Conservation (phyloP, 1,140 invertebrate species). For the Penaeus chinensis region DNA sequence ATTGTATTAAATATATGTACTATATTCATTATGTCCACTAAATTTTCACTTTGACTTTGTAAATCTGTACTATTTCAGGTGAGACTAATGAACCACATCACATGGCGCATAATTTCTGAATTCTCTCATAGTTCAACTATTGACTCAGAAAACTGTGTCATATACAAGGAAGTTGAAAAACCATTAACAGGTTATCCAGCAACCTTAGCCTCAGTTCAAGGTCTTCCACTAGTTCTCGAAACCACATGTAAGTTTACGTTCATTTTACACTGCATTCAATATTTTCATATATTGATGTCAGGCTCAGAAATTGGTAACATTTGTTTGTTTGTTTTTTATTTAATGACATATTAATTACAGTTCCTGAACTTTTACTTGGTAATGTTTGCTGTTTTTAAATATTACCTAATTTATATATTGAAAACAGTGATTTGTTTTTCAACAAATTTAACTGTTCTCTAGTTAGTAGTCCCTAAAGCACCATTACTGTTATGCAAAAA, state of each 20-base stretch:
- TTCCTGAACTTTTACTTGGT: too few relatives aligned
- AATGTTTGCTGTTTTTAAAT: too few relatives aligned
- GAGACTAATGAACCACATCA: constrained; percentile 69
- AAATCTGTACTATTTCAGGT: constrained; percentile 53
- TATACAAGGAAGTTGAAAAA: constrained; percentile 37
- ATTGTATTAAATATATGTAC: too few relatives aligned
- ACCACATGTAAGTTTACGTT: constrained; percentile 30
- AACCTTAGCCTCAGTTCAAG: constrained; percentile 42
- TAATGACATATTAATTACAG: too few relatives aligned
- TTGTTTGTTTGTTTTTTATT: too few relatives aligned
- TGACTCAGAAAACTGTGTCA: background rate
- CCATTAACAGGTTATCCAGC: constrained; percentile 44
- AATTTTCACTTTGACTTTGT: background rate
- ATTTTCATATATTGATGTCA: background rate
- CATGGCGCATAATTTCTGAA: constrained; percentile 68
- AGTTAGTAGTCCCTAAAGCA: background rate
- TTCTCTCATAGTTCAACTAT: constrained; percentile 65
- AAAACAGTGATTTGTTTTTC: background rate
- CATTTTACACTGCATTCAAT: background rate
- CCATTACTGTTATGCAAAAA: background rate
- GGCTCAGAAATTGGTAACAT: background rate
- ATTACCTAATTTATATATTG: too few relatives aligned
- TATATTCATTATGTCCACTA: too few relatives aligned
- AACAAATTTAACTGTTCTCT: background rate
- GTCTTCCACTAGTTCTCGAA: constrained; percentile 37